Evolutionary conservation across 2,888 invertebrate species (phyloP).

Genomic region (Drosophila neoperkinsi): DNA sequence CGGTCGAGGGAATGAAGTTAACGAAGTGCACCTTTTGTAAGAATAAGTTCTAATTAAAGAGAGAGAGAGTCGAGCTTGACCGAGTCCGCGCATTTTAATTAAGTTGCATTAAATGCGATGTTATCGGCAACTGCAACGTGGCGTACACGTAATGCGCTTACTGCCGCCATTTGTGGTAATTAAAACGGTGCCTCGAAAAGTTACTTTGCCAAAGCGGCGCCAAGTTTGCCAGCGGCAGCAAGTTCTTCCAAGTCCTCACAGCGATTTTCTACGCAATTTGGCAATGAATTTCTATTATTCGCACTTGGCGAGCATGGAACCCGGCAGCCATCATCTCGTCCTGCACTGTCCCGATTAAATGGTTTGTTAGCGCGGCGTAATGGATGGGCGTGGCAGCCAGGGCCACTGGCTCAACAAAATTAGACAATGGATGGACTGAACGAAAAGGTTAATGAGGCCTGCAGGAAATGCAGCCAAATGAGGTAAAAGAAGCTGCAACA

Average conservation of each 20-base stretch:
- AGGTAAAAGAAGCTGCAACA: slow-evolving; percentile 26
- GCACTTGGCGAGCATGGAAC: slow-evolving; percentile 49
- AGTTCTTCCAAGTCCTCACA: slow-evolving; percentile 45
- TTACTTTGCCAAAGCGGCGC: slow-evolving; percentile 48
- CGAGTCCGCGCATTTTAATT: slow-evolving; percentile 68
- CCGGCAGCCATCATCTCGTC: slow-evolving; percentile 2
- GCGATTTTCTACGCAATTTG: slow-evolving; percentile 81
- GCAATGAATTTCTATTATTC: slow-evolving; percentile 79
- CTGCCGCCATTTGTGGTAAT: slow-evolving; percentile 71
- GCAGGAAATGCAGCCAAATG: slow-evolving; percentile 50
- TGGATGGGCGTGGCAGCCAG: slow-evolving; percentile 40
- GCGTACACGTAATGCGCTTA: slow-evolving; percentile 78
- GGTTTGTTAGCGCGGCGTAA: slow-evolving; percentile 64
- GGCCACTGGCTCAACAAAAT: slow-evolving; percentile 39
- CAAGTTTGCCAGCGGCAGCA: slow-evolving; percentile 51
- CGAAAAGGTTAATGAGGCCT: slow-evolving; percentile 76
- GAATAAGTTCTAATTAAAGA: slow-evolving; percentile 73
- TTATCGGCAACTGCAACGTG: slow-evolving; percentile 66
- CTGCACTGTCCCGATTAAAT: slow-evolving; percentile 48
- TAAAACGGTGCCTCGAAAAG: slow-evolving; percentile 61
- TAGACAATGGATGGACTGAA: slow-evolving; percentile 63
- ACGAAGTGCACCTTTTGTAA: slow-evolving; percentile 46
- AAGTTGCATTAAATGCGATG: slow-evolving; percentile 73
- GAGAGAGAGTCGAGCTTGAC: slow-evolving; percentile 22
- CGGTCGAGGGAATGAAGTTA: background rate